Conservation (phyloP, 2,113 vertebrate species). For the Phoxinus phoxinus region DNA sequence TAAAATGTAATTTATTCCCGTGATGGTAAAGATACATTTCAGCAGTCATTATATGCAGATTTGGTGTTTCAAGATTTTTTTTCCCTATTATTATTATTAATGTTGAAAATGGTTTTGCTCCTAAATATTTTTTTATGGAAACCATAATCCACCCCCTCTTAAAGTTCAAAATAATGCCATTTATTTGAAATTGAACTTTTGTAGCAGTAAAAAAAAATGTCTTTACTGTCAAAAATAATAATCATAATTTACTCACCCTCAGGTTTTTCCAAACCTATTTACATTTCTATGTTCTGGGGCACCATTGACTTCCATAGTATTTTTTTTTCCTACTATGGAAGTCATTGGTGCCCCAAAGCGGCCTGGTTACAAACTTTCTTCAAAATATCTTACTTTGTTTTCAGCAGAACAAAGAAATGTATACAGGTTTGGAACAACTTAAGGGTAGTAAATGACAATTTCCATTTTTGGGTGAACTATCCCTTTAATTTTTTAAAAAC, state of each 20-base stretch:
- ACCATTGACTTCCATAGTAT: no score
- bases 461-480: no score
- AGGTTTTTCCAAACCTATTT: not conserved
- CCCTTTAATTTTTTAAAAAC: no score
- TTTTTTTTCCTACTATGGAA: no score
- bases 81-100: not conserved
- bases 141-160: not conserved
- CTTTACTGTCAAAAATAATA: not conserved
- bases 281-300: not conserved
- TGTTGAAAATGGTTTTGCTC: not conserved
- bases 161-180: not conserved
- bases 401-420: no score
- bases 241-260: not conserved
- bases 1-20: not conserved
- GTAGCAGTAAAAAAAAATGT: not conserved
- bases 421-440: no score
- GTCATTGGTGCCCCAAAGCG: no score
- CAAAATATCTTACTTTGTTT: no score
- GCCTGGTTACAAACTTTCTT: no score
- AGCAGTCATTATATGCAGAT: not conserved
- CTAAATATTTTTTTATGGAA: not conserved
- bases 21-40: not conserved
- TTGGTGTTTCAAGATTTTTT: not conserved
- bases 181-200: not conserved
- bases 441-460: no score